Evolutionary conservation across 35 echinoderm and acorn worm genomes (phyloP), one percentile per base, ranked within the genome.

Genomic region (Heliocidaris tuberculata): DNA sequence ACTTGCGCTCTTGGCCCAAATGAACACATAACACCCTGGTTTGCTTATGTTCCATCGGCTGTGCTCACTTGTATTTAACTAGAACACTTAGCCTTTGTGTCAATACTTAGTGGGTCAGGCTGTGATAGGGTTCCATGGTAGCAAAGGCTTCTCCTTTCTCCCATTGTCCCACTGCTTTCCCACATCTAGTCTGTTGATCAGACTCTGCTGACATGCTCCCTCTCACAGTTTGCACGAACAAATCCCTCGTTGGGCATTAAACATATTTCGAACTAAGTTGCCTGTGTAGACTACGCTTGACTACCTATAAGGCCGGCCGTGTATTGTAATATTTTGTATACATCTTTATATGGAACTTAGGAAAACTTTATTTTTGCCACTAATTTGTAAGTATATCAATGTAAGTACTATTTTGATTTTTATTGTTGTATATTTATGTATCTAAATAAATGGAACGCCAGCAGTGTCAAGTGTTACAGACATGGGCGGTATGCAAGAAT

Each of bases 41-140:
- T 89, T 89, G 87, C 87, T 89, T 89, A 89, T 89, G 87, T 89
- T 89, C 31, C 32, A 13, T 32, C 87, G 87, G 31, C 32, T 89
- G 16, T 89, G 32, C 47, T 89, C 87, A 89, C 87, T 48, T 89
- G 87, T 89, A 48, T 89, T 89, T 89, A 89, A 89, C 87, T 89
- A 89, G 87, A 89, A 27, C 87, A 32, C 87, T 89, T 47, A 78
- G 65, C 65, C 65, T 78, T 78, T 47, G 87, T 89, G 87, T 89
- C 87, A 89, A 89, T 89, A 89, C 87, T 89, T 89, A 47, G 31
- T 89, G 47, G 87, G 87, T 89, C 87, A 48, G 31, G 87, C 87
- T 47, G 87, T 89, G 87, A 89, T 89, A 89, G 29, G 47, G 17
- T 89, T 89, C 32, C 87, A 32, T 19, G 15, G 87, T n/a, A 47